phyloP scores from a whole-genome alignment of 2,888 invertebrate species.

The Seira musarum region DNA sequence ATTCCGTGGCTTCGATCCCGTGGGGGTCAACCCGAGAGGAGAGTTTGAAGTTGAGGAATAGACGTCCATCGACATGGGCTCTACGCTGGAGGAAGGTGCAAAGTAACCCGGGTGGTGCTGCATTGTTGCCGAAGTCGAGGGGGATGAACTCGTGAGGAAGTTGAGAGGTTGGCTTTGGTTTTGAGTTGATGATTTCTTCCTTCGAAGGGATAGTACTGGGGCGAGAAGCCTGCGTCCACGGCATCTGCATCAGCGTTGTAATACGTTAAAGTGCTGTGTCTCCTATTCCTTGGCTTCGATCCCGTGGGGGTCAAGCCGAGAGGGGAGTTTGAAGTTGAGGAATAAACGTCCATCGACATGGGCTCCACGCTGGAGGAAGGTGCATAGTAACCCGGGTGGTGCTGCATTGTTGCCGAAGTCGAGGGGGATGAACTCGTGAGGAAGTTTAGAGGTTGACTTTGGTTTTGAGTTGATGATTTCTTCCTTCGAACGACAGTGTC shows the following conservation, averaged over 20 bases:
- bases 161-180: not conserved
- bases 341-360: slow-evolving; percentile 22
- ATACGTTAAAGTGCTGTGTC: slow-evolving; percentile 66
- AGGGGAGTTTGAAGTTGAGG: not conserved
- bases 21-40: not conserved
- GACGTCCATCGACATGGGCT: slow-evolving; percentile 39
- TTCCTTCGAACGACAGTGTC: slow-evolving; percentile 3
- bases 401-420: not conserved
- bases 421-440: not conserved
- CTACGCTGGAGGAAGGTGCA: slow-evolving; percentile 26
- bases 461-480: not conserved
- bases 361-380: slow-evolving; percentile 37
- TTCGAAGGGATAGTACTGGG: slow-evolving; percentile 52
- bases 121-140: not conserved
- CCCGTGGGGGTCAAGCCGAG: not conserved
- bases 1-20: slow-evolving; percentile 38
- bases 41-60: not conserved
- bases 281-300: slow-evolving; percentile 48
- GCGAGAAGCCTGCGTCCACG: slow-evolving; percentile 46
- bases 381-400: slow-evolving; percentile 41
- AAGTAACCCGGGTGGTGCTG: slow-evolving; percentile 44
- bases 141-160: not conserved
- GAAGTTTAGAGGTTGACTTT: not conserved
- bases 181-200: not conserved
- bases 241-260: slow-evolving; percentile 69